Conservation (phyloP, 2,888 invertebrate species). For the Pheosia tremula region DNA sequence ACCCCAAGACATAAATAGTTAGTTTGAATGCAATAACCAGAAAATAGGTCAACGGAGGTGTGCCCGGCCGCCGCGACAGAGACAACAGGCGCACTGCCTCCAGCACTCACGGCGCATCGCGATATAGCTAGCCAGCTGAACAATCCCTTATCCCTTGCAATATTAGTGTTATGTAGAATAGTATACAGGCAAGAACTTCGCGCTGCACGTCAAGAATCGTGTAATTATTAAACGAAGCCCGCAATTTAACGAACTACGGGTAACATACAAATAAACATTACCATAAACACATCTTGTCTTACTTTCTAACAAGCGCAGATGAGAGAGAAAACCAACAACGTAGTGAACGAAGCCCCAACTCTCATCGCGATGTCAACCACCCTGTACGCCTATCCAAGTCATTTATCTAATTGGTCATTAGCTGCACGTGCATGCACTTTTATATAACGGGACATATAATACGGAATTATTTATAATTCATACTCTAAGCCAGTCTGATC, state of each 20-base stretch:
- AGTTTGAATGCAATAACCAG: slow-evolving; percentile 81
- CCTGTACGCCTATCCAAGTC: slow-evolving; percentile 58
- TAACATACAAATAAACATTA: slow-evolving; percentile 48
- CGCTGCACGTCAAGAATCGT: slow-evolving; percentile 25
- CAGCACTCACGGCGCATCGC: slow-evolving; percentile 57
- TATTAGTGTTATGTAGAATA: too few species aligned
- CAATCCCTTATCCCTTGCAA: too few species aligned
- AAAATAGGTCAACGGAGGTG: slow-evolving; percentile 84
- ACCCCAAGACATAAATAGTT: slow-evolving; percentile 78
- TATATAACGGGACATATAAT: slow-evolving; percentile 18
- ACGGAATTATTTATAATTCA: slow-evolving; percentile 14
- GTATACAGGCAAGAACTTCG: slow-evolving; percentile 22
- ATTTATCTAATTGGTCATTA: slow-evolving; percentile 69
- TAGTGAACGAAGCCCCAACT: slow-evolving; percentile 57
- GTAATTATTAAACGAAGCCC: slow-evolving; percentile 40
- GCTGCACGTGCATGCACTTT: slow-evolving; percentile 41
- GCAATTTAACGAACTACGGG: slow-evolving; percentile 38
- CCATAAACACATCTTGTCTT: slow-evolving; percentile 56
- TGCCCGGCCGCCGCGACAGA: slow-evolving; percentile 75
- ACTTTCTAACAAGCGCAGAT: slow-evolving; percentile 62
- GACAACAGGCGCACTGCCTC: slow-evolving; percentile 68
- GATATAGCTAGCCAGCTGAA: slow-evolving; percentile 46
- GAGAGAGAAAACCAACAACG: slow-evolving; percentile 65
- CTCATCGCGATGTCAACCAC: slow-evolving; percentile 63
- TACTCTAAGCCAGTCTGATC: slow-evolving; percentile 10